A percentile compares a stretch with the other conserved stretches of the same genome.
phyloP scores from a whole-genome alignment of 2,113 vertebrate species.

The Tetrao urogallus region DNA sequence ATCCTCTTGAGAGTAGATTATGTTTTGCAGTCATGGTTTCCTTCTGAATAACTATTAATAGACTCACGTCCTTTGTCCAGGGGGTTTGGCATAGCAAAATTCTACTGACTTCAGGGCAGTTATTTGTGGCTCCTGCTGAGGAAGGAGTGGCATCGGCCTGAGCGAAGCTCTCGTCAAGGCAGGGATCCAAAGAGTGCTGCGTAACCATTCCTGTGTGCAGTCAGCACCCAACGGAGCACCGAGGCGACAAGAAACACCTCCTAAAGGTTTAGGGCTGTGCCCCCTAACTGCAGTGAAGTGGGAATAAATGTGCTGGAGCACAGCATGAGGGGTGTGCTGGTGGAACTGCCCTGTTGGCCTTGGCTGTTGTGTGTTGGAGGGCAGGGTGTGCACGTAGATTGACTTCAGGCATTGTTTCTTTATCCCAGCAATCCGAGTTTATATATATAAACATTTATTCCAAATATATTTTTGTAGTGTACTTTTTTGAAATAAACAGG shows the following conservation, averaged over 20 bases:
- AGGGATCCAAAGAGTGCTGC: neutral
- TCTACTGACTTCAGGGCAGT: neutral
- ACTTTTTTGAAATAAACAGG: neutral
- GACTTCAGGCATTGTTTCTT: neutral
- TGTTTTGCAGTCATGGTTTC: conserved; percentile 7
- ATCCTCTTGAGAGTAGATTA: neutral
- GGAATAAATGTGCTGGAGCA: neutral
- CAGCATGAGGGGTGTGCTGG: neutral
- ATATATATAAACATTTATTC: fast-evolving
- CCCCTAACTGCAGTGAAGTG: neutral
- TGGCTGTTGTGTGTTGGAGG: neutral
- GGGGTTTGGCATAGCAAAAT: conserved; percentile 20
- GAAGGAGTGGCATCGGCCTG: neutral
- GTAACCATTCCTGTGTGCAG: neutral
- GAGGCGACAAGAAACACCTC: neutral
- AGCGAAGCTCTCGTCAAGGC: neutral
- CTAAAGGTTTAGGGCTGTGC: too few relatives aligned
- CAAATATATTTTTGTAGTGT: neutral
- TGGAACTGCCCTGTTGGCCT: neutral
- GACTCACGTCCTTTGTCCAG: neutral
- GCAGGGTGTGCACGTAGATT: neutral
- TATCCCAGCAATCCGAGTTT: neutral
- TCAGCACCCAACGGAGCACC: neutral
- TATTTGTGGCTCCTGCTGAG: neutral
- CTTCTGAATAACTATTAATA: conserved; percentile 3